These are phyloP conservation scores for Anneissia japonica DNA, from an alignment of 35 echinoderm and acorn worm genomes.

Conservation along the genomic window DNA sequence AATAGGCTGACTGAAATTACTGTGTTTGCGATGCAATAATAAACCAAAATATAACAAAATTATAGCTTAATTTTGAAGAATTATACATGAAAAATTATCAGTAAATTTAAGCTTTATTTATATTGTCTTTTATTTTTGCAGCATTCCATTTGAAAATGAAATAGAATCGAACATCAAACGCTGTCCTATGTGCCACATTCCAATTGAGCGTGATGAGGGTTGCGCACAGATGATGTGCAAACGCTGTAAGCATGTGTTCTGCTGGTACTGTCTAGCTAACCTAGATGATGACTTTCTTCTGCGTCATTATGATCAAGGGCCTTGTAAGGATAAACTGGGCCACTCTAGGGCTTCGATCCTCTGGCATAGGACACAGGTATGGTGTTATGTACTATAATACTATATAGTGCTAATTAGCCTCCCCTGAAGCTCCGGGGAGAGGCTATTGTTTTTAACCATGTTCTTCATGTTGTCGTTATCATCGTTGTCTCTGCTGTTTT, in stretches of 20 bases:
- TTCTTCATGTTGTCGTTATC: not conserved
- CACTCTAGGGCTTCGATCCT: conserved; percentile 94
- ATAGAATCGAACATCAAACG: conserved; percentile 77
- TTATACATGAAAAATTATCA: too few relatives aligned
- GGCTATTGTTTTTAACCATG: not conserved
- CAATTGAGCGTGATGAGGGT: conserved; percentile 83
- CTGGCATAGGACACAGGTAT: conserved; percentile 98
- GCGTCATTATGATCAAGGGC: conserved; percentile 94
- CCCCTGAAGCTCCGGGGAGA: not conserved
- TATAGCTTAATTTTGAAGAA: too few relatives aligned
- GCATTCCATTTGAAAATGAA: conserved; percentile 58
- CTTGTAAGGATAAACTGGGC: conserved; percentile 90
- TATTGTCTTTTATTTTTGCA: conserved; percentile 28
- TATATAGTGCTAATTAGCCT: not conserved
- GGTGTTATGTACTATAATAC: not conserved
- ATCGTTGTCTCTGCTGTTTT: not conserved
- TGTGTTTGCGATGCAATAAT: too few relatives aligned
- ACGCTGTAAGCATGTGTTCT: conserved; percentile 97
- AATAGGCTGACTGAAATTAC: too few relatives aligned
- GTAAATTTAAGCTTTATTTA: too few relatives aligned
- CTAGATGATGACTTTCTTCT: conserved; percentile 96
- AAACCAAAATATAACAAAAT: too few relatives aligned
- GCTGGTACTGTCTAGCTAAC: conserved; percentile 97
- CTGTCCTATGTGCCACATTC: conserved; percentile 96
- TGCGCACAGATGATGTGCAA: conserved; percentile 99